Evolutionary conservation across 2,888 invertebrate species (phyloP).

Genomic region (Spilarctia lutea): DNA sequence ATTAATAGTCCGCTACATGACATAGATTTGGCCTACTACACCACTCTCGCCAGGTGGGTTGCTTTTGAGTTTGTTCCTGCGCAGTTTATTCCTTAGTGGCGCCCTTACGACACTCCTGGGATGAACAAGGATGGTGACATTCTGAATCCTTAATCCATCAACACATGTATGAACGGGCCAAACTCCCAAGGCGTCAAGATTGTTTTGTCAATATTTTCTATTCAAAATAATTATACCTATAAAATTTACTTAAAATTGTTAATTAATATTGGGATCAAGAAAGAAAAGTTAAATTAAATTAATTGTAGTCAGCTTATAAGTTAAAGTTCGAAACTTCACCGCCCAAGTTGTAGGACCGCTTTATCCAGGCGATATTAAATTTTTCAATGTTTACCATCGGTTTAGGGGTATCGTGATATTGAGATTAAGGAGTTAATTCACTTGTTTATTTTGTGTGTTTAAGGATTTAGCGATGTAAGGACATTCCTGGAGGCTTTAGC

Average conservation of each 20-base stretch:
- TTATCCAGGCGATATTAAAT: constrained; percentile 43
- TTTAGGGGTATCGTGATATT: constrained; percentile 20
- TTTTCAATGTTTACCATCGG: constrained; percentile 26
- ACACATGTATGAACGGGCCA: no score
- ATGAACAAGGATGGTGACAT: no score
- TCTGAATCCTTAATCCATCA: no score
- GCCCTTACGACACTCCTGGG: no score
- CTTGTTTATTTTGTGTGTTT: constrained; percentile 10
- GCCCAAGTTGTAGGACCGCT: constrained; percentile 25
- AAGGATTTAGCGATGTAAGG: background rate
- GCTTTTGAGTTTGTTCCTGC: no score
- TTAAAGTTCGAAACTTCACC: constrained; percentile 22
- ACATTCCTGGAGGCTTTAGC: background rate
- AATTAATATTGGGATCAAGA: constrained; percentile 7
- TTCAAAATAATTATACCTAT: background rate
- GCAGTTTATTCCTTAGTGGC: no score
- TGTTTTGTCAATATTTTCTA: background rate
- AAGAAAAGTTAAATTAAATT: constrained; percentile 28
- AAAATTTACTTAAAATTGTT: background rate
- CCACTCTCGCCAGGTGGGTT: no score
- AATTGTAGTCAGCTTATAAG: constrained; percentile 17
- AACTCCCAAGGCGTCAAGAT: no score
- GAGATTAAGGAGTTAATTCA: background rate
- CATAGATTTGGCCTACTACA: no score
- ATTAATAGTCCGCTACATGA: no score